Evolutionary conservation across 2,888 invertebrate species (phyloP).

Genomic region (Chloroclysta siterata): DNA sequence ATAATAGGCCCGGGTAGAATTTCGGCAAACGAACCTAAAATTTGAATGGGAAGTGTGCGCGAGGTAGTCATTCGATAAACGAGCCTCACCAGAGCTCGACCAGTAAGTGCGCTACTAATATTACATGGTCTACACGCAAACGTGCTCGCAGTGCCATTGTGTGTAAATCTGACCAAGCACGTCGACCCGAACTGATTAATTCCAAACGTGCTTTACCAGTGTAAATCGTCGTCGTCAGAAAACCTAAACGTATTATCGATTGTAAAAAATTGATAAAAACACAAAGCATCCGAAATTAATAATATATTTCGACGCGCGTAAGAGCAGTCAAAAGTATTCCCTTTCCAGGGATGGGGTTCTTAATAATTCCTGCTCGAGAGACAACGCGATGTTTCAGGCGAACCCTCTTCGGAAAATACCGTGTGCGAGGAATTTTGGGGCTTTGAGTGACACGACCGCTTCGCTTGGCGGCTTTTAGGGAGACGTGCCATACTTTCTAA

Average conservation of each 20-base stretch:
- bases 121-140: conserved; percentile 71
- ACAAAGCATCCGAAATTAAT: conserved; percentile 31
- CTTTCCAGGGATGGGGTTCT: conserved; percentile 55
- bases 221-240: conserved; percentile 38
- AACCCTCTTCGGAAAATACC: conserved; percentile 62
- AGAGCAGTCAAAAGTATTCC: conserved; percentile 52
- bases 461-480: conserved; percentile 54
- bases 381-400: conserved; percentile 54
- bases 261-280: conserved; percentile 20
- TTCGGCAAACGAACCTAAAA: conserved; percentile 52
- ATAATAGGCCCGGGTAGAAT: conserved; percentile 49
- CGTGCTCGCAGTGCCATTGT: conserved; percentile 66
- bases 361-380: conserved; percentile 51
- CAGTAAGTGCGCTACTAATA: conserved; percentile 62
- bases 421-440: conserved; percentile 60
- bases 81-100: conserved; percentile 44
- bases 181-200: conserved; percentile 67
- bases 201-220: conserved; percentile 52
- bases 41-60: conserved; percentile 54
- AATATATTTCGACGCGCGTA: conserved; percentile 47
- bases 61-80: conserved; percentile 54
- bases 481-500: conserved; percentile 25
- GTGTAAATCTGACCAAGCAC: conserved; percentile 69
- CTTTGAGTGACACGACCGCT: conserved; percentile 60
- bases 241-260: conserved; percentile 28